These are phyloP conservation scores for Pipa parva DNA, from an alignment of 2,113 vertebrate genomes.

Conservation along the genomic window DNA sequence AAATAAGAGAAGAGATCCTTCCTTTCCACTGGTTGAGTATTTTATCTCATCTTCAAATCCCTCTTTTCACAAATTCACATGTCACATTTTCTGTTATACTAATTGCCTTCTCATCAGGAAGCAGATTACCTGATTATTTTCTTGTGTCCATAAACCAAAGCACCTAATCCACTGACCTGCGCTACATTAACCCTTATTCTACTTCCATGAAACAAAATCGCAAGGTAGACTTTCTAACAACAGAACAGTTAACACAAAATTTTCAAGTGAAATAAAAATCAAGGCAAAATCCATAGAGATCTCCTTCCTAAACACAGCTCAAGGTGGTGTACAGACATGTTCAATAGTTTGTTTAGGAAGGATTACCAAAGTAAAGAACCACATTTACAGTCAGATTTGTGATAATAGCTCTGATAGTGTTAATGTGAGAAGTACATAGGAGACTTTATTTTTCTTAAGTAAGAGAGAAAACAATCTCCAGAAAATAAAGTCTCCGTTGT, in stretches of 20 bases:
- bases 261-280: slow-evolving; percentile 16
- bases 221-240: neutral
- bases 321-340: slow-evolving; percentile 23
- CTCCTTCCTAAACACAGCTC: slow-evolving; percentile 22
- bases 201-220: neutral
- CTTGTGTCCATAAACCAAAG: neutral
- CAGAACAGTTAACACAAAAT: slow-evolving; percentile 9
- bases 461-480: neutral
- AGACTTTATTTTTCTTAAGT: neutral
- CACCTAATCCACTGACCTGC: neutral
- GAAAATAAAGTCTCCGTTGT: slow-evolving; percentile 13
- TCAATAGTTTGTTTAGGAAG: slow-evolving; percentile 24
- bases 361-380: slow-evolving; percentile 30
- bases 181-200: neutral
- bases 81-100: neutral
- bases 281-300: neutral
- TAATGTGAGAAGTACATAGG: neutral
- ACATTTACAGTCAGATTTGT: slow-evolving; percentile 24
- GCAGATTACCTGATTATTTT: neutral
- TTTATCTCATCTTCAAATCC: neutral
- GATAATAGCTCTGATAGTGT: slow-evolving; percentile 33
- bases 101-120: neutral
- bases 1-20: neutral
- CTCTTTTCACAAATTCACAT: neutral
- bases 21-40: neutral